Evolutionary conservation across 92 coral and sea anemone genomes (phyloP), one percentile per base, ranked within the genome.

Genomic region (Siderastrea siderea): DNA sequence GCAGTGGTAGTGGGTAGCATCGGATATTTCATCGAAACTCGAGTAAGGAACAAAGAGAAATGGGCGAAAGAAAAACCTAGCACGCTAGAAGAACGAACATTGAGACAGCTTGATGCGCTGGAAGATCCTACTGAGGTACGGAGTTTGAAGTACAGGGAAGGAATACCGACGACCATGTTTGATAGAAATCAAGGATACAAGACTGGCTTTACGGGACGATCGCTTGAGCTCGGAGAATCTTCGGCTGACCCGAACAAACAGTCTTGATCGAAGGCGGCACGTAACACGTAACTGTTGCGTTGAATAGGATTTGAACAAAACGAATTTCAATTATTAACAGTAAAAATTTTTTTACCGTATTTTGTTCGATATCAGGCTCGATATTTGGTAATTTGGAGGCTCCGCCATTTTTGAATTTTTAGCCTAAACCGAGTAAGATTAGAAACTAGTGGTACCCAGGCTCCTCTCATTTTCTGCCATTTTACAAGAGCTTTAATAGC

Each of bases 71-170:
- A 90, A 47, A 91, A 95, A 7, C 98, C 96, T 46, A 98, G 99
- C 87, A 98, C 99, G 3, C 86, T 98, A n/a, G 98, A 98, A 63
- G 93, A 95, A 82, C 98, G 98, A 3, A 92, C 96, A 52, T 89
- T 92, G 16, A 79, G 99, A 79, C 96, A 94, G 84, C 69, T 98
- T 19, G 98, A 95, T 58, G 62, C 93, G 26, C 61, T 92, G 10
- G 85, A 93, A 12, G 99, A 98, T 79, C 93, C 93, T 0, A 97
- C 99, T 2, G 83, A 89, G 47, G 99, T 98, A 11, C 91, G 82
- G 69, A 92, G 94, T 44, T 86, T 98, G 71, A 83, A 96, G 51
- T 95, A 95, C 87, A 80, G 91, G 11, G 94, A 95, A 73, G 94
- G 91, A 10, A 84, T 94, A 44, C 99, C 99, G 5, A 81, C 87